Evolutionary conservation across 2,797 vertebrate species (phyloP), one percentile per base, ranked within the genome.

Genomic region (Cryptoprocta ferox): DNA sequence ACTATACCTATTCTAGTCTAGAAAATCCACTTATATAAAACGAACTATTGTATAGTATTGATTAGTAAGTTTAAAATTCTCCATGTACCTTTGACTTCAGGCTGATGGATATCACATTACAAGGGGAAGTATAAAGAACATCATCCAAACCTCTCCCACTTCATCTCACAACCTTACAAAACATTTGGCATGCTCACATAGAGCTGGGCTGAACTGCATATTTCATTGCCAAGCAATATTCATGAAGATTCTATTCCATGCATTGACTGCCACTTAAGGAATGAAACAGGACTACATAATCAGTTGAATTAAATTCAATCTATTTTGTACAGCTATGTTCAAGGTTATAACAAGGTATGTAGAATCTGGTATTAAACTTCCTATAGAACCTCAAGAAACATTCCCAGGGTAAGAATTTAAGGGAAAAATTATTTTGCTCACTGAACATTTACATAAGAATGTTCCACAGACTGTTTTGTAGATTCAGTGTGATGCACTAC

Each of bases 261-360:
- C 45, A 79, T 18, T 90, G 95, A 89, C 71, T 73, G 48, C 53
- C 94, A 95, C 96, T 96, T 95, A 94, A 96, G 86, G 89, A 95
- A 97, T 88, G 80, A 95, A 97, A 73, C 32, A 93, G 75, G 65
- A 96, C 92, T 92, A 85, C 53, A 66, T 92, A 93, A 96, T 96
- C 95, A 95, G 66, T 75, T 83, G 56, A 91, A 95, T 97, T 89
- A 80, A 93, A 94, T 93, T 94, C 37, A 61, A 5, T 85, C 61
- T 86, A 50, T 92, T 91, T 94, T 70, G 32, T 93, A 73, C n/a
- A 90, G 37, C 16, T 35, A 73, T 81, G 50, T 94, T 92, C 89
- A 97, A 97, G 90, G 93, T 93, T 95, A 92, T 63, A 94, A 80
- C 59, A 96, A 95, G 59, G 80, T 80, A 59, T 39, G 19, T 7